Base-by-base conservation (phyloP, 2,797 vertebrate genomes). In the Geotrypetes seraphini region DNA sequence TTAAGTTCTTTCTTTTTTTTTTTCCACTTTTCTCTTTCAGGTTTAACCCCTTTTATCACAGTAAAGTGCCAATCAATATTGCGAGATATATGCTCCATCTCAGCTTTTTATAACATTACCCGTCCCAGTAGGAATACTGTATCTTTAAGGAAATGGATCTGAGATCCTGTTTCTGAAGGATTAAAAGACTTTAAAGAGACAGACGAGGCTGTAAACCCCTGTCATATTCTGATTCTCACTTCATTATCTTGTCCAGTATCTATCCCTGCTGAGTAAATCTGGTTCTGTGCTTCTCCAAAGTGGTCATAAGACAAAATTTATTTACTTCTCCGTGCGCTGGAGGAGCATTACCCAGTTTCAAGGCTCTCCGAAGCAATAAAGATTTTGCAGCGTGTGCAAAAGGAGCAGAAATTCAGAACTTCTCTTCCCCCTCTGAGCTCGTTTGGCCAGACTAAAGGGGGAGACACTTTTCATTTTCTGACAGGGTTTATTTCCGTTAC, bases 251-350 rank as follows among this genome's bases (percentile, higher is more conserved):
- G 81, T 85, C 81, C 81, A 75, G 79, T 83, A 84, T 84, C 77
- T 83, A 79, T 85, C 83, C 83, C 83, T 78, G 78, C 80, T 83
- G 84, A 84, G 81, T 79, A 78, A 79, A 83, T 82, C 78, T 85
- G 78, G 74, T 82, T 84, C 81, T 83, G 81, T 85, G 82, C 87
- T 85, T 82, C 83, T 85, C 81, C 83, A 85, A 84, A 85, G 78
- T 84, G 81, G 81, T 84, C 84, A 85, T 87, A 87, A 85, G 78
- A 77, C 78, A 79, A 81, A 85, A 87, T 87, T 87, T 87, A 87
- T 87, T 85, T 84, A 85, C 83, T 82, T 79, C 81, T 74, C 68
- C 75, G 79, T 75, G 79, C 83, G 79, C 81, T 75, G 78, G 78
- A 82, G 81, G 76, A 69, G 82, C 81, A 87, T 85, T 85, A 85